Percentiles rank a stretch among this genome's conserved stretches.
phyloP scores from a whole-genome alignment of 2,797 vertebrate species.

The Orestias chungarensis region DNA sequence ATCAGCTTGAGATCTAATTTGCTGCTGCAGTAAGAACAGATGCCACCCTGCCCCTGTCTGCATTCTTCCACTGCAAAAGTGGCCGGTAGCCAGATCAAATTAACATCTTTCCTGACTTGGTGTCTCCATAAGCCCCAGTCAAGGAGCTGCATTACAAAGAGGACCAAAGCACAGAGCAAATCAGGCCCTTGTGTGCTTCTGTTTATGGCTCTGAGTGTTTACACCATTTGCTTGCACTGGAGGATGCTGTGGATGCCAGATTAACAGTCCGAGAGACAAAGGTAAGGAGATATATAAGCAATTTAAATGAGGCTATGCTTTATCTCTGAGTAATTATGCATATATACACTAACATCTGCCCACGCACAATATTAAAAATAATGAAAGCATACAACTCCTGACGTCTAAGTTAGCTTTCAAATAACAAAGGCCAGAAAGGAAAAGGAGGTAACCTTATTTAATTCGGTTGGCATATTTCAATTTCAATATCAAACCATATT shows the following conservation, averaged over 20 bases:
- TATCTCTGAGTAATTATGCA: constrained; percentile 13
- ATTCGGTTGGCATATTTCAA: constrained; percentile 7
- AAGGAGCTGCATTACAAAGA: constrained; percentile 58
- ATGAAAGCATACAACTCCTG: neutral
- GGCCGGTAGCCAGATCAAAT: constrained; percentile 58
- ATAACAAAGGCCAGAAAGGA: neutral
- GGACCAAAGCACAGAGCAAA: constrained; percentile 57
- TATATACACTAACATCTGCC: neutral
- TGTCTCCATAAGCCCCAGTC: constrained; percentile 56
- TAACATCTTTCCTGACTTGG: constrained; percentile 52
- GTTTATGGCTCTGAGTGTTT: constrained; percentile 9
- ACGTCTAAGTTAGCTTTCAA: neutral
- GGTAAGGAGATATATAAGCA: constrained; percentile 14
- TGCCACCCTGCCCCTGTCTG: constrained; percentile 18
- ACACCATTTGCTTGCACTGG: constrained; percentile 21
- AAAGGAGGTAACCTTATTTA: neutral
- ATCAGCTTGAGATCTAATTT: constrained; percentile 53
- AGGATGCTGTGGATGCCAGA: constrained; percentile 27
- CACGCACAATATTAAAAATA: neutral
- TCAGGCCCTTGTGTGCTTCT: constrained; percentile 31
- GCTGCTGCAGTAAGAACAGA: constrained; percentile 43
- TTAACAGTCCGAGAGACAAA: constrained; percentile 14
- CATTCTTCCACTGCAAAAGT: constrained; percentile 25
- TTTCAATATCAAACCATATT: neutral
- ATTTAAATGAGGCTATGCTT: constrained; percentile 30